These are phyloP conservation scores for Coregonus clupeaformis DNA, from an alignment of 2,113 vertebrate species.

Conservation along the genomic window DNA sequence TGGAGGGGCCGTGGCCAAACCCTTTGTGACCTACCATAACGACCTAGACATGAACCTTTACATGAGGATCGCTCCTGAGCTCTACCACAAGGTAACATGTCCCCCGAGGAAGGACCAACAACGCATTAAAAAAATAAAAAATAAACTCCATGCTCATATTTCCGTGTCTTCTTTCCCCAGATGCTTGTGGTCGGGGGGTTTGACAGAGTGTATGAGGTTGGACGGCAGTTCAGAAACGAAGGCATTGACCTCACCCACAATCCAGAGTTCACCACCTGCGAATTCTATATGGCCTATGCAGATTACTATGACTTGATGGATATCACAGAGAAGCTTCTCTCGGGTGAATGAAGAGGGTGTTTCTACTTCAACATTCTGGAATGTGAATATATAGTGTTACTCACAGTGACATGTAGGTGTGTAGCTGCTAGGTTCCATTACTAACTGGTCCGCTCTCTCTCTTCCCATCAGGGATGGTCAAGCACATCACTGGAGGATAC, in stretches of 20 bases:
- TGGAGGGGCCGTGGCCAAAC: conserved; percentile 92
- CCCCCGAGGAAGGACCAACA: background rate
- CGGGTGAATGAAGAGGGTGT: conserved; percentile 74
- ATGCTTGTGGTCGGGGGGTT: conserved; percentile 97
- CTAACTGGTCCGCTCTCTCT: background rate
- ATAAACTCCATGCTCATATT: background rate
- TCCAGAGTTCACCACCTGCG: conserved; percentile 98
- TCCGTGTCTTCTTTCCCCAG: conserved; percentile 58
- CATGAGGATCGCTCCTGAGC: conserved; percentile 97
- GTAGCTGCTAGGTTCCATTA: conserved; percentile 40
- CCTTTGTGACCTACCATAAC: conserved; percentile 96
- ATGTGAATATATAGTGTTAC: background rate
- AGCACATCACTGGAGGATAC: conserved; percentile 76
- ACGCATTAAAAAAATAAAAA: too few relatives aligned
- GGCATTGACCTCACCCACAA: conserved; percentile 98
- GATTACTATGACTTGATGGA: conserved; percentile 97
- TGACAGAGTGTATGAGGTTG: conserved; percentile 90
- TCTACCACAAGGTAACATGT: conserved; percentile 91
- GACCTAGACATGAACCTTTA: conserved; percentile 97
- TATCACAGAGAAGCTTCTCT: conserved; percentile 92
- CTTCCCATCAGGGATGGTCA: conserved; percentile 79
- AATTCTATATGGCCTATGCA: conserved; percentile 99
- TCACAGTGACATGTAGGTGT: conserved; percentile 71
- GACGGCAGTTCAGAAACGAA: conserved; percentile 97
- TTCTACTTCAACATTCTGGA: background rate